A percentile compares a stretch with the other conserved stretches of the same genome.
Evolutionary conservation across 2,113 vertebrate genomes (phyloP).

Genomic region (Anhinga anhinga): DNA sequence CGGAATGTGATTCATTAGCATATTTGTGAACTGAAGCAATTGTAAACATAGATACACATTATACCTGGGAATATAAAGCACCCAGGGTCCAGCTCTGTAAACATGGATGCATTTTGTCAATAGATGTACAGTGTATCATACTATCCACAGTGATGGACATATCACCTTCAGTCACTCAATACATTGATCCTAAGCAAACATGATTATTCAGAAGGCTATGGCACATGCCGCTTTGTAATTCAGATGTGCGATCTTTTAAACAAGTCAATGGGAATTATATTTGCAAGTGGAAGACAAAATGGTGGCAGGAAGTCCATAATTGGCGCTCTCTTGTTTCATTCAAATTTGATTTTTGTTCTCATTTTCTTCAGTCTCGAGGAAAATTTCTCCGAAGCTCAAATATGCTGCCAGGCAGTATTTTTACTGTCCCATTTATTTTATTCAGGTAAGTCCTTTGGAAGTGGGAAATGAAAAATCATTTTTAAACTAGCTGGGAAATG

Average conservation of each 20-base stretch:
- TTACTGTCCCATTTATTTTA: background rate
- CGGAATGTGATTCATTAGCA: background rate
- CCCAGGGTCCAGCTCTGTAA: background rate
- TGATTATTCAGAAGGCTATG: background rate
- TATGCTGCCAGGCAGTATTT: background rate
- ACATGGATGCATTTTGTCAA: background rate
- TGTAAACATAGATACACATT: background rate
- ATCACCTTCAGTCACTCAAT: background rate
- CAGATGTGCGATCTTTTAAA: background rate
- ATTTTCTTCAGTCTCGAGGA: background rate
- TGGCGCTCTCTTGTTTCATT: background rate
- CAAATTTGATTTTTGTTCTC: background rate
- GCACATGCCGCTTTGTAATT: background rate
- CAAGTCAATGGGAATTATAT: background rate
- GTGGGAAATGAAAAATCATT: background rate
- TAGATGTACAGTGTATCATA: background rate
- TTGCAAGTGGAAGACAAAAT: background rate
- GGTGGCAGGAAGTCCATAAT: background rate
- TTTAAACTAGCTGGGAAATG: background rate
- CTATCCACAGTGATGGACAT: background rate
- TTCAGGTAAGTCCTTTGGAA: background rate
- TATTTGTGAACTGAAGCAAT: background rate
- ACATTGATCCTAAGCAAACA: background rate
- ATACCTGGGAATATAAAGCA: background rate
- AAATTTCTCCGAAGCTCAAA: background rate